Conservation (phyloP, 2,888 invertebrate species). For the Corythucha ciliata region DNA sequence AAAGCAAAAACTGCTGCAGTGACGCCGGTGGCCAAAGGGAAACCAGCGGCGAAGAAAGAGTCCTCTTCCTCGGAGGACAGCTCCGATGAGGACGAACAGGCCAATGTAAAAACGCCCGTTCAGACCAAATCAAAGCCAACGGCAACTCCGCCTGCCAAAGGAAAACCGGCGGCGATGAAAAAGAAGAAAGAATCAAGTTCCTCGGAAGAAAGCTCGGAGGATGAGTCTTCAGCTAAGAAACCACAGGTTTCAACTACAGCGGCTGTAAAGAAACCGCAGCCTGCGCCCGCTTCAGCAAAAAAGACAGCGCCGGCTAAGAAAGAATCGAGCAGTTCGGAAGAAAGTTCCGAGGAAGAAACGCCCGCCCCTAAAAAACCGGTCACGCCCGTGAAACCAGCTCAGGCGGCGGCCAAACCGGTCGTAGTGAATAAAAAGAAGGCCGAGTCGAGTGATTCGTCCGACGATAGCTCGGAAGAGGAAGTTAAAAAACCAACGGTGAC, state of each 20-base stretch:
- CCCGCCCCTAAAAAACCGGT: constrained; percentile 26
- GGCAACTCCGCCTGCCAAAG: not conserved
- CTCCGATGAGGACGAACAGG: constrained; percentile 12
- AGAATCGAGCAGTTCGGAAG: constrained; percentile 22
- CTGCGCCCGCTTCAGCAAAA: no score
- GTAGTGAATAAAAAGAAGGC: constrained; percentile 4
- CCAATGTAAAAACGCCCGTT: constrained; percentile 5
- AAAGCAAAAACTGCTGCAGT: constrained; percentile 13
- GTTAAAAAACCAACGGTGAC: constrained; percentile 6
- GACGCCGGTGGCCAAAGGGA: constrained; percentile 6
- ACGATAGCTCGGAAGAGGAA: constrained; percentile 24
- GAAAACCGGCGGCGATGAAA: no score
- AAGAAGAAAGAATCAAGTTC: no score
- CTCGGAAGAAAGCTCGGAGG: no score
- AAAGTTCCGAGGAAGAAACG: constrained; percentile 28
- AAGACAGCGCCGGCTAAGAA: constrained; percentile 2
- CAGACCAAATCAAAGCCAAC: constrained; percentile 1
- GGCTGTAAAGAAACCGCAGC: no score
- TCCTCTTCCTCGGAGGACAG: constrained; percentile 9
- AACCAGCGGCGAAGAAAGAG: constrained; percentile 7
- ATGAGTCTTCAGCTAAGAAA: no score
- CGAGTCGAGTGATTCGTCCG: constrained; percentile 5
- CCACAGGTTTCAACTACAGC: no score
- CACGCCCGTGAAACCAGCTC: constrained; percentile 1
- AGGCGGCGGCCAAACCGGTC: constrained; percentile 5